phyloP scores from a whole-genome alignment of 2,888 invertebrate species.

The Drosophila hawaiiensis region DNA sequence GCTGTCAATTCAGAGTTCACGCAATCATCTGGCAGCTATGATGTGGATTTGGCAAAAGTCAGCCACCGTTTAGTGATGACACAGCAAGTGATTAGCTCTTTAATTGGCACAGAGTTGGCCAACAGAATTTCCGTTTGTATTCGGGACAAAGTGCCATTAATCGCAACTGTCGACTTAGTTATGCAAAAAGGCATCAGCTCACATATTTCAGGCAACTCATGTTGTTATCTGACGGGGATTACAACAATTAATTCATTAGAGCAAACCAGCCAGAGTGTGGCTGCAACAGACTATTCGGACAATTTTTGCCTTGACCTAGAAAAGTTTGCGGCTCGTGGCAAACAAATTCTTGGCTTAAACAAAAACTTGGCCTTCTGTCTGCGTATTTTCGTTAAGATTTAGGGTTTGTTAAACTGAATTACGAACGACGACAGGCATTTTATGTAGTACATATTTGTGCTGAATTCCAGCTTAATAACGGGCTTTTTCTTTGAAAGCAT shows the following conservation, averaged over 20 bases:
- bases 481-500: not conserved
- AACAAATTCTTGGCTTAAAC: conserved; percentile 19
- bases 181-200: conserved; percentile 22
- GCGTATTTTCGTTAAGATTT: conserved; percentile 36
- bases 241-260: conserved; percentile 71
- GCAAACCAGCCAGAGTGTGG: conserved; percentile 19
- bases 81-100: conserved; percentile 26
- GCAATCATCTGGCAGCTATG: conserved; percentile 42
- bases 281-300: not conserved
- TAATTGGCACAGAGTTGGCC: not conserved
- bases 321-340: conserved; percentile 41
- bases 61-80: conserved; percentile 8
- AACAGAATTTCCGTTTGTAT: conserved; percentile 4
- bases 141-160: conserved; percentile 41
- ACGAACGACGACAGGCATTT: not conserved
- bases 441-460: not conserved
- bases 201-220: conserved; percentile 58
- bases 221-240: conserved; percentile 65
- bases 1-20: not conserved
- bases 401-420: conserved; percentile 16
- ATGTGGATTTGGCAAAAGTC: conserved; percentile 21
- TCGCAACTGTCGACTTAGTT: conserved; percentile 57
- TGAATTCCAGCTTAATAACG: not conserved
- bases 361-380: conserved; percentile 44
- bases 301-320: conserved; percentile 50